phyloP scores from a whole-genome alignment of 2,888 invertebrate species.

The Sphaerophoria rueppellii region DNA sequence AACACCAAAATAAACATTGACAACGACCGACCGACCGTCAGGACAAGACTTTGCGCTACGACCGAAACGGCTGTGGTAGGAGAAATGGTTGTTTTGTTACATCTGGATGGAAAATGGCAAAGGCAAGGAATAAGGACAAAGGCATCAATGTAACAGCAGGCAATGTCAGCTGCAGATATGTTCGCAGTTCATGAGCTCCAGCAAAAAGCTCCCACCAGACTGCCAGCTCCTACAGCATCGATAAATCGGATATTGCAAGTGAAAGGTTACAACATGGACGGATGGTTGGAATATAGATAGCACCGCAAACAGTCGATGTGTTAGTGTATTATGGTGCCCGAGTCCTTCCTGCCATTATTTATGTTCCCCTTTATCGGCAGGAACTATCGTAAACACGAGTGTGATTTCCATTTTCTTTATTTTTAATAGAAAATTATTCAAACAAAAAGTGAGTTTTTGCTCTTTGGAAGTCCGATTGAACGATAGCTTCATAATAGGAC shows the following conservation, averaged over 20 bases:
- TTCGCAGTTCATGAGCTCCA: conserved; percentile 58
- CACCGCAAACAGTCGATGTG: conserved; percentile 29
- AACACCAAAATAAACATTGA: conserved; percentile 13
- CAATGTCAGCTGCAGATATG: conserved; percentile 70
- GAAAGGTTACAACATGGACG: no score
- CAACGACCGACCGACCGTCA: conserved; percentile 2
- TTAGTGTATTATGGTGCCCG: conserved; percentile 28
- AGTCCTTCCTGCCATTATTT: conserved; percentile 58
- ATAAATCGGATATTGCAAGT: not conserved
- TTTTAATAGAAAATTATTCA: conserved; percentile 44
- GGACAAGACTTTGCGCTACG: no score
- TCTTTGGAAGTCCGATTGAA: conserved; percentile 12
- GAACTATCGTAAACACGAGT: conserved; percentile 43
- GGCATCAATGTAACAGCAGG: conserved; percentile 70
- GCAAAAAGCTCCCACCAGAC: conserved; percentile 18
- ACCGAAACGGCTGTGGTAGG: not conserved
- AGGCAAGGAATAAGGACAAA: conserved; percentile 31
- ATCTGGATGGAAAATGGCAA: conserved; percentile 42
- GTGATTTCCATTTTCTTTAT: conserved; percentile 23
- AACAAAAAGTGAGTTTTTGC: conserved; percentile 31
- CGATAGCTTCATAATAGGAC: conserved; percentile 9
- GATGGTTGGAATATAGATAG: not conserved
- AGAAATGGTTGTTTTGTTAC: conserved; percentile 64
- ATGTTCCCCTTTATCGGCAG: conserved; percentile 60
- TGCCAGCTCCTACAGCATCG: conserved; percentile 37